A percentile compares a stretch with the other conserved stretches of the same genome.
Evolutionary conservation across 2,888 invertebrate species (phyloP).

Genomic region (Idaea straminata): DNA sequence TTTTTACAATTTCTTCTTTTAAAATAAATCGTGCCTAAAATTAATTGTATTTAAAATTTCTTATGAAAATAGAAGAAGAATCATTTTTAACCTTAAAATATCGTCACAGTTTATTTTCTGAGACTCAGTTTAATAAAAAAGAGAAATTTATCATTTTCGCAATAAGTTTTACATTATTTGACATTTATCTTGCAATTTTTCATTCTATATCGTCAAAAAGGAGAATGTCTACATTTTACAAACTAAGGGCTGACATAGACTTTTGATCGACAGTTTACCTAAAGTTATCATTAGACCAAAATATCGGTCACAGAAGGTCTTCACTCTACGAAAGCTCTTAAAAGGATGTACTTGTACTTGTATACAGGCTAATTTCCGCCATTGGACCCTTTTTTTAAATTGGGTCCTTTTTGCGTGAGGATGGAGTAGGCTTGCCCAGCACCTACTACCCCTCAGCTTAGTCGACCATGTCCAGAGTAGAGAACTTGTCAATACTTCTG

Average conservation of each 20-base stretch:
- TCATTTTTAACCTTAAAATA: background rate
- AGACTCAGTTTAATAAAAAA: constrained; percentile 11
- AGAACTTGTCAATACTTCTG: too few species aligned
- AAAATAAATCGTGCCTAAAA: background rate
- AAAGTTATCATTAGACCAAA: background rate
- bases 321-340: background rate
- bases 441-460: too few species aligned
- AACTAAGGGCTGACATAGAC: too few species aligned
- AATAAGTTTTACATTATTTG: constrained; percentile 9
- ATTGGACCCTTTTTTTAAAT: too few species aligned
- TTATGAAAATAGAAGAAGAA: background rate
- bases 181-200: background rate
- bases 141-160: constrained; percentile 15
- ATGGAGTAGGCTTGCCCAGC: too few species aligned
- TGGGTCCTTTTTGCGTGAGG: too few species aligned
- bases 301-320: background rate
- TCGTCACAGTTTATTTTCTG: constrained; percentile 1
- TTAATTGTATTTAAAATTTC: background rate
- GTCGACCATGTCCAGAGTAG: too few species aligned
- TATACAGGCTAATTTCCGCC: too few species aligned
- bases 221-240: background rate
- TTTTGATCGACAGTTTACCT: too few species aligned
- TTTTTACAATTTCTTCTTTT: background rate
- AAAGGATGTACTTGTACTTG: too few species aligned
- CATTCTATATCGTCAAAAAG: background rate